A percentile compares a stretch with the other conserved stretches of the same genome.
phyloP scores from a whole-genome alignment of 2,888 invertebrate species.

The Plutella xylostella region DNA sequence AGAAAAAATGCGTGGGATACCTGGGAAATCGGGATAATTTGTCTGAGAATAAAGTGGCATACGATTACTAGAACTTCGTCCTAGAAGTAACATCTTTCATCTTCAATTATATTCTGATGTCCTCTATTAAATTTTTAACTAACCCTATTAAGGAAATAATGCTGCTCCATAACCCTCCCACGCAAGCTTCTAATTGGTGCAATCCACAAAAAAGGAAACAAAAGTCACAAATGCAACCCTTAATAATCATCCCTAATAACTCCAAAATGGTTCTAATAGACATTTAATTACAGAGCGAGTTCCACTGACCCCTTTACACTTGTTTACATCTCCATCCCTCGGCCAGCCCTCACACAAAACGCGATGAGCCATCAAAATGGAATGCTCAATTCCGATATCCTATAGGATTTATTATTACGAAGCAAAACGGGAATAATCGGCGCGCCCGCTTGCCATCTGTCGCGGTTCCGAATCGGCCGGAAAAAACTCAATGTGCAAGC shows the following conservation, averaged over 20 bases:
- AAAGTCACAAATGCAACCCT: constrained; percentile 34
- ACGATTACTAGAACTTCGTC: too few species aligned
- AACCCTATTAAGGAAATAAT: too few species aligned
- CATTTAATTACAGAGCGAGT: constrained; percentile 62
- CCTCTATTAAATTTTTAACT: too few species aligned
- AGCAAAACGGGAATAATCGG: constrained; percentile 54
- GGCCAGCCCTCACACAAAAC: constrained; percentile 32
- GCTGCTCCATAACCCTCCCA: constrained; percentile 29
- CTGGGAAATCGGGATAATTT: too few species aligned
- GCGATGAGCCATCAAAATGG: constrained; percentile 65
- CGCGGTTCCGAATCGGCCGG: constrained; percentile 62
- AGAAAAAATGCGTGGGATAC: too few species aligned
- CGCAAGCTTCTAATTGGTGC: constrained; percentile 36
- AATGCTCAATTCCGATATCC: constrained; percentile 66
- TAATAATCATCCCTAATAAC: constrained; percentile 54
- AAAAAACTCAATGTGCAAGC: constrained; percentile 67
- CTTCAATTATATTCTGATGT: too few species aligned
- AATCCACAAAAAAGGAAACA: constrained; percentile 39
- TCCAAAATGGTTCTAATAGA: constrained; percentile 61
- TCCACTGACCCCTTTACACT: constrained; percentile 69
- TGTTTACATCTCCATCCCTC: constrained; percentile 68
- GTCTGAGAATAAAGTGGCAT: too few species aligned
- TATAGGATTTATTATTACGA: constrained; percentile 66
- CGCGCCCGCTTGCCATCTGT: constrained; percentile 65
- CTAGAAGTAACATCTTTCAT: too few species aligned